Evolutionary conservation across 2,797 vertebrate genomes (phyloP), one percentile per base, ranked within the genome.

Genomic region (Balearica regulorum): DNA sequence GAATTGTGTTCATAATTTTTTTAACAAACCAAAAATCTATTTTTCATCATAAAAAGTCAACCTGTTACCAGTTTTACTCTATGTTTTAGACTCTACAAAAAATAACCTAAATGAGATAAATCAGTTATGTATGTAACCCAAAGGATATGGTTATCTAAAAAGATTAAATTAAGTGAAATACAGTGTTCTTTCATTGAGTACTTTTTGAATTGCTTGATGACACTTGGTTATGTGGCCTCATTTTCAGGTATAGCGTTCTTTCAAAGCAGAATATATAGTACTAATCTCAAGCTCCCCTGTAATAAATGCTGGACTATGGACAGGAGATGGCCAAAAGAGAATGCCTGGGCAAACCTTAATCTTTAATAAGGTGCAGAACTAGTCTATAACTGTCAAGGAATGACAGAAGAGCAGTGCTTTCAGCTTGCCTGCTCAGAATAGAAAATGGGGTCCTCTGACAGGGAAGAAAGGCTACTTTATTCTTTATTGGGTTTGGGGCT

Each of bases 331-430:
- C 93, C 90, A 66, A 92, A 96, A 95, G 94, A 97, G 94, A 97
- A 95, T 96, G 96, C 80, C 96, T 66, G 43, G 95, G 97, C 97
- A 98, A 97, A 83, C 94, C 96, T 97, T 97, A 96, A 98, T 98
- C 98, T 98, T 98, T 98, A 98, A 98, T 98, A 98, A 98, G 98
- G 98, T 97, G 83, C 95, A 95, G 93, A 93, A 95, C 95, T 95
- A 97, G 98, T 98, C 98, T 97, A 96, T 98, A 98, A 98, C 97
- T 98, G 97, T 98, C 98, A 98, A 87, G 82, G 92, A 87, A 95
- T 98, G 98, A 98, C 79, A 78, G 97, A 98, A 62, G 95, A 97
- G 97, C 90, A 62, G 10, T 64, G 89, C 92, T 88, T 97, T 94
- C 95, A 97, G 96, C 93, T 92, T 95, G 83, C 95, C 97, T 97